A percentile compares a stretch with the other conserved stretches of the same genome.
Evolutionary conservation across 1,140 invertebrate genomes (phyloP).

Genomic region (Delia radicum): DNA sequence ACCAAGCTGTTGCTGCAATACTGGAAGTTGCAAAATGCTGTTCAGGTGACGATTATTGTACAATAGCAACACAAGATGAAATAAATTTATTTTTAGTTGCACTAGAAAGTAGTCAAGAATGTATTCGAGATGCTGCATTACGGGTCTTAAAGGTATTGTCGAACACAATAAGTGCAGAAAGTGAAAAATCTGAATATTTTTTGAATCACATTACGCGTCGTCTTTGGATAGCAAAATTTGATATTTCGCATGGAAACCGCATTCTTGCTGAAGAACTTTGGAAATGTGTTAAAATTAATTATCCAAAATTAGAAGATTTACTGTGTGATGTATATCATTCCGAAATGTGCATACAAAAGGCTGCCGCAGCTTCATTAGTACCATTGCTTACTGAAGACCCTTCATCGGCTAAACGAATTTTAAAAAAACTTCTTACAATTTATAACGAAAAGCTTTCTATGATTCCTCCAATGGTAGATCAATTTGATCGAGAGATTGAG

Average conservation of each 20-base stretch:
- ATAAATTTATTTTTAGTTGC: constrained; percentile 75
- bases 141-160: constrained; percentile 70
- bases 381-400: constrained; percentile 64
- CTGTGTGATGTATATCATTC: constrained; percentile 77
- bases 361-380: constrained; percentile 75
- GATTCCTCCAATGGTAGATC: constrained; percentile 83
- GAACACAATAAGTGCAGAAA: constrained; percentile 66
- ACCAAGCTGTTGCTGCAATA: constrained; percentile 72
- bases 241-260: constrained; percentile 69
- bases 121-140: constrained; percentile 79
- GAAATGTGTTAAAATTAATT: constrained; percentile 61
- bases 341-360: constrained; percentile 75
- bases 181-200: constrained; percentile 62
- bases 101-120: constrained; percentile 65
- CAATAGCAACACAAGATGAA: constrained; percentile 68
- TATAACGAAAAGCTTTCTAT: constrained; percentile 79
- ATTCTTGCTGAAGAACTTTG: constrained; percentile 70
- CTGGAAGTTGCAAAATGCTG: constrained; percentile 74
- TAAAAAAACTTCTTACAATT: constrained; percentile 69
- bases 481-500: constrained; percentile 86
- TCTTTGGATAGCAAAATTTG: constrained; percentile 78
- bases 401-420: constrained; percentile 60
- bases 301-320: constrained; percentile 64
- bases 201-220: constrained; percentile 63
- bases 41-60: constrained; percentile 64